Base-by-base conservation (phyloP, 2,888 invertebrate species). In the Cheilosia vernalis region DNA sequence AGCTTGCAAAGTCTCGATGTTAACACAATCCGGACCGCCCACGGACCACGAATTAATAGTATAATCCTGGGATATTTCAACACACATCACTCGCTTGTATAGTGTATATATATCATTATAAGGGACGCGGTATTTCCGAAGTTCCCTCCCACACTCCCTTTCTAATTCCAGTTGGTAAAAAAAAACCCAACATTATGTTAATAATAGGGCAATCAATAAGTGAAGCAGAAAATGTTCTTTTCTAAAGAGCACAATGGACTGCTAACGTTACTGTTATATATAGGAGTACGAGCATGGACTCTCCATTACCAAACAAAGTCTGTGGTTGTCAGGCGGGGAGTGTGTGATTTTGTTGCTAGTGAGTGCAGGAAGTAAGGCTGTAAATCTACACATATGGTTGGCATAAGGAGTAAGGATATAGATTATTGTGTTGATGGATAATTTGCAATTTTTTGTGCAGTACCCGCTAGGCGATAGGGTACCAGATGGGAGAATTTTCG, bases 401-500 rank as follows among this genome's bases (percentile, higher is more conserved):
- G 7, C 13, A 51, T 51, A 27, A 21, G 21, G 13, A 51, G 10
- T 15, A 51, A 21, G 21, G 24, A 13, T 7, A 30, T 17, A 55
- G 17, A 55, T 33, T 55, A 17, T 27, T 55, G 17, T 44, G 44
- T 30, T 27, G 44, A 30, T 44, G 42, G n/a, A 42, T 60, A 42
- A 60, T 17, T 60, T 60, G 42, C 13, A 47, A 24, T 42, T 60
- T 40, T 60, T 44, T 47, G 42, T 60, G 21, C 60, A 42, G 21
- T 40, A 60, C 15, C 24, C 15, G 40, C 19, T 19, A 30, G 44
- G n/a, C 13, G 15, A 30, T 47, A 4, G 27, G 17, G 5, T 9
- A 61, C 30, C 61, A 61, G 61, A 61, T 61, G 61, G 17, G 24
- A 30, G 17, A 47, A 61, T 61, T 61, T 61, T 61, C 10, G 61